These are phyloP conservation scores for Vanessa tameamea DNA, from an alignment of 1,140 invertebrate species.

Conservation along the genomic window DNA sequence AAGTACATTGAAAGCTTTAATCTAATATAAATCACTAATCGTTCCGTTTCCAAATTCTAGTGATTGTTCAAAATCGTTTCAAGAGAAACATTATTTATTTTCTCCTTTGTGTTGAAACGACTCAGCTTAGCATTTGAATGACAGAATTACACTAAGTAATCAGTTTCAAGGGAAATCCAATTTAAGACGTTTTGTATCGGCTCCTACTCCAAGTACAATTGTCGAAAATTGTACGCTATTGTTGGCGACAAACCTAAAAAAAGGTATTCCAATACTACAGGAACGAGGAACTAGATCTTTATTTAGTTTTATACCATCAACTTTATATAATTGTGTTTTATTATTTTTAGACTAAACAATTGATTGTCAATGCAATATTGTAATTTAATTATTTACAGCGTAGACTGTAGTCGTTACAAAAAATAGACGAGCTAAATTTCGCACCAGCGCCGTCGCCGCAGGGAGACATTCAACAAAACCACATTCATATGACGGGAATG, in stretches of 20 bases:
- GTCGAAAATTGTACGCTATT: constrained; percentile 59
- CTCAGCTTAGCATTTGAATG: constrained; percentile 25
- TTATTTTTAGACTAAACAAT: no score
- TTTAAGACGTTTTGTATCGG: constrained; percentile 55
- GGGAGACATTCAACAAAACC: not conserved
- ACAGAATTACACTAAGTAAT: constrained; percentile 28
- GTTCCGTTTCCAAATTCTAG: not conserved
- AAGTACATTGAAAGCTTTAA: constrained; percentile 10
- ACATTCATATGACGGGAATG: not conserved
- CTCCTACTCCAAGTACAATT: constrained; percentile 44
- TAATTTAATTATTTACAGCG: not conserved
- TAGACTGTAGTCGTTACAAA: not conserved
- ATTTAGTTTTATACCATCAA: no score
- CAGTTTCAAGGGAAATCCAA: constrained; percentile 46
- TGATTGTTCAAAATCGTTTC: not conserved
- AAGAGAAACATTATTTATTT: constrained; percentile 20
- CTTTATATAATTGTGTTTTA: no score
- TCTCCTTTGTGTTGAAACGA: constrained; percentile 18
- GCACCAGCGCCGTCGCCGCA: not conserved
- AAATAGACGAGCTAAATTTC: not conserved
- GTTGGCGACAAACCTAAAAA: constrained; percentile 48
- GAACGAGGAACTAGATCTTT: not conserved
- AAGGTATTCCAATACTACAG: constrained; percentile 8
- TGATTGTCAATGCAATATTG: no score
- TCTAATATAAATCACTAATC: constrained; percentile 21